phyloP scores from a whole-genome alignment of 2,888 invertebrate genomes.

The Dicyrtoma fusca region DNA sequence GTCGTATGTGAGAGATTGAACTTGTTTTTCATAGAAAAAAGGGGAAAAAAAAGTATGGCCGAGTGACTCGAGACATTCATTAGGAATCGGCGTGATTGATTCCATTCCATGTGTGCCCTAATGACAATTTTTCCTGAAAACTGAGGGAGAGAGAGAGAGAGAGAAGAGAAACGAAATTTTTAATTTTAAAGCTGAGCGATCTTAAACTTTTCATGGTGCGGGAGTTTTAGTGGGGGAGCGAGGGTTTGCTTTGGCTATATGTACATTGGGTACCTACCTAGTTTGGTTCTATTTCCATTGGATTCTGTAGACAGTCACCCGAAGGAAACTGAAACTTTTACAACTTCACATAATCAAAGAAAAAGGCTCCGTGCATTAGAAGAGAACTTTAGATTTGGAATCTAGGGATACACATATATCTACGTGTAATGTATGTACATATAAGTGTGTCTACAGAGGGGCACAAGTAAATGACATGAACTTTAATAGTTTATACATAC shows the following conservation, averaged over 20 bases:
- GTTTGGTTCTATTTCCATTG: not conserved
- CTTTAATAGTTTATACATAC: too few relatives aligned
- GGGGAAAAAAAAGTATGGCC: not conserved
- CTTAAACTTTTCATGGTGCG: not conserved
- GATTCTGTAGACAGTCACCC: constrained; percentile 10
- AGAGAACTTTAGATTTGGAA: too few relatives aligned
- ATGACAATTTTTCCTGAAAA: constrained; percentile 53
- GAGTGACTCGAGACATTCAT: constrained; percentile 45
- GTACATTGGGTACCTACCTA: too few relatives aligned
- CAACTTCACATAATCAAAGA: constrained; percentile 27
- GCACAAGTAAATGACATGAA: too few relatives aligned
- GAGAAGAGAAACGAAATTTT: constrained; percentile 24
- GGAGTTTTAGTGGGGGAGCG: constrained; percentile 11
- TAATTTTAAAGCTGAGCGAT: constrained; percentile 29
- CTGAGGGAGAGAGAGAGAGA: constrained; percentile 35
- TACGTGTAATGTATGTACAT: not conserved
- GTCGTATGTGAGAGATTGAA: not conserved
- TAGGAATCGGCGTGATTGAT: constrained; percentile 55
- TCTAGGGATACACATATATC: too few relatives aligned
- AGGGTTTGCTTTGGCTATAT: constrained; percentile 14
- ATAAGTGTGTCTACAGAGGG: not conserved
- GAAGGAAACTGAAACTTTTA: constrained; percentile 16
- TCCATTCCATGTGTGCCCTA: constrained; percentile 56
- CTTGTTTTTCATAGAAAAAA: constrained; percentile 12
- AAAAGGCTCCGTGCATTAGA: constrained; percentile 10